Evolutionary conservation across 2,888 invertebrate species (phyloP).

Genomic region (Rhabditoides inermis): DNA sequence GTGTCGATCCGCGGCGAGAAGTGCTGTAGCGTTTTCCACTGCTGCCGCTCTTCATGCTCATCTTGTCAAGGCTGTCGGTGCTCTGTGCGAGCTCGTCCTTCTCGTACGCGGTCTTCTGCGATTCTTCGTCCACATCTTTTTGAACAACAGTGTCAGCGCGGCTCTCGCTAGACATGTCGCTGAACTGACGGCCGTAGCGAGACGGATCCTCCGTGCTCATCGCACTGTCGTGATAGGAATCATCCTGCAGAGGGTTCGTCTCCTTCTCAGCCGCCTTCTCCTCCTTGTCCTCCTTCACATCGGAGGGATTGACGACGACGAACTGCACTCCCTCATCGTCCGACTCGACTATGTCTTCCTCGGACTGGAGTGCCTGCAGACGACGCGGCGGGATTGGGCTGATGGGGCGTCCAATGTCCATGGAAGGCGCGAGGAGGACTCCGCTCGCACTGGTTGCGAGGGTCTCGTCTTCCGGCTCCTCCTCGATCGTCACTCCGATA

Average conservation of each 20-base stretch:
- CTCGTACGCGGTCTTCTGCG: no score
- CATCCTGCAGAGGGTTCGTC: conserved; percentile 8
- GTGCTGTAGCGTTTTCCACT: conserved; percentile 17
- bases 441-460: conserved; percentile 26
- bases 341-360: conserved; percentile 8
- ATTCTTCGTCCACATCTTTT: conserved; percentile 7
- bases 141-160: conserved; percentile 29
- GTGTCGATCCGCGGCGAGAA: conserved; percentile 2
- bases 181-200: conserved; percentile 24
- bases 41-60: conserved; percentile 5
- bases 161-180: conserved; percentile 26
- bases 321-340: conserved; percentile 13
- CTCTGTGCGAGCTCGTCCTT: no score
- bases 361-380: conserved; percentile 3
- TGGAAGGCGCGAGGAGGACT: conserved; percentile 21
- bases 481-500: conserved; percentile 26
- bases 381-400: conserved; percentile 35
- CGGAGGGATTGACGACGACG: conserved; percentile 17
- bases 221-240: conserved; percentile 21
- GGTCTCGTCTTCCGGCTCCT: conserved; percentile 22
- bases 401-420: conserved; percentile 34
- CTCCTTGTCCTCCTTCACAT: no score
- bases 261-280: no score
- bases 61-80: conserved; percentile 3
- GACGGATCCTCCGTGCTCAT: conserved; percentile 17